Conservation (phyloP, 2,113 vertebrate species). For the Otus sunia region DNA sequence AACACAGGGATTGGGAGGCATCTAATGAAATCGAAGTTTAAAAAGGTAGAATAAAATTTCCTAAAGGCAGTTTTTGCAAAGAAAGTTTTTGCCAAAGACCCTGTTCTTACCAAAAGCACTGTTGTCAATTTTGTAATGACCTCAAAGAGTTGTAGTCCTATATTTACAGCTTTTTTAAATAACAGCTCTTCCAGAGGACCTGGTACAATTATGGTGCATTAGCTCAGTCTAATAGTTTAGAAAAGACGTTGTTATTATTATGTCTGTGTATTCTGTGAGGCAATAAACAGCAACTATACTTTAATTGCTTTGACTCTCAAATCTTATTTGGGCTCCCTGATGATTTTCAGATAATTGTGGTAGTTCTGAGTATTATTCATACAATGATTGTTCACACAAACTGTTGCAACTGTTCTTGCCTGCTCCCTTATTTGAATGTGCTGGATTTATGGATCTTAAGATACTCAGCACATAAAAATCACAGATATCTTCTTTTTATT, state of each 20-base stretch:
- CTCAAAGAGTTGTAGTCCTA: background rate
- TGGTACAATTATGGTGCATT: background rate
- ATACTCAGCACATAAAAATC: background rate
- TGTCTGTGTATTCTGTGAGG: background rate
- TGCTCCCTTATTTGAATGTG: background rate
- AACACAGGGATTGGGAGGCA: background rate
- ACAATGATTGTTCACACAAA: background rate
- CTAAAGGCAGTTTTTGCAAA: background rate
- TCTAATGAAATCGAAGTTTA: background rate
- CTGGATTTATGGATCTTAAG: background rate
- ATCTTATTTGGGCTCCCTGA: background rate
- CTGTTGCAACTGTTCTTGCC: background rate
- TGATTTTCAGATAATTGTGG: background rate
- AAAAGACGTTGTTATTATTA: background rate
- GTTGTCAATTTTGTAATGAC: background rate
- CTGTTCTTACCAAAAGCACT: background rate
- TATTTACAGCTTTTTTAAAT: background rate
- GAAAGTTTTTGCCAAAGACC: background rate
- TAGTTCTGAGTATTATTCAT: background rate
- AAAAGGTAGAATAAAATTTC: background rate
- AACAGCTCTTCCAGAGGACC: background rate
- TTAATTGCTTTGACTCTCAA: background rate
- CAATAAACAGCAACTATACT: background rate
- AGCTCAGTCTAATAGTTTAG: background rate
- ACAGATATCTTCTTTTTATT: background rate